Base-by-base conservation (phyloP, 2,888 invertebrate species). In the Amphimallon solstitiale region DNA sequence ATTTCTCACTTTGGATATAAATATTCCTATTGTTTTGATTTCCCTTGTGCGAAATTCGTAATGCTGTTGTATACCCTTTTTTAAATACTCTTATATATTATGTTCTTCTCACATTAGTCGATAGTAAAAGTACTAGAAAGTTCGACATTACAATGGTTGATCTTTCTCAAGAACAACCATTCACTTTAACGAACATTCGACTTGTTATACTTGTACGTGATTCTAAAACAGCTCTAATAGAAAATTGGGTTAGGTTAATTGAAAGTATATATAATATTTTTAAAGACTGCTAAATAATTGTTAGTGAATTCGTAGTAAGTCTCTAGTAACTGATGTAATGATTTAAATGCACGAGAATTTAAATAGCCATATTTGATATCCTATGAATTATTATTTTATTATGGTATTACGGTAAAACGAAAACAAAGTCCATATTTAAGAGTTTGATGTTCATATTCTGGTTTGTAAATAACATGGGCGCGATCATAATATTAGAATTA, bases 101-200 rank as follows among this genome's bases (percentile, higher is more conserved):
- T 12, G 29, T 19, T 7, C 17, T 59, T 59, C 56, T 59, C 56
- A 59, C 29, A 23, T 12, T 29, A 34, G 12, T 1, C 15, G 45
- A 59, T 43, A 59, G 56, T 45, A 59, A 59, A 45, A 59, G 56
- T 59, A 59, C 34, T 43, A 43, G 56, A 59, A 59, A 59, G 56
- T 43, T 59, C 34, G 29, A 43, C 29, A 43, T 45, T 43, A 45
- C 43, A 5, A 59, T 45, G 17, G n/a, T 29, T 59, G 43, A 43
- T 59, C 43, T 59, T 43, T 59, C 56, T 43, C 43, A 59, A 43
- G 56, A 43, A 59, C 43, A 14, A 15, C 43, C 56, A n/a, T 59
- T 59, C 56, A 43, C 56, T 59, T 59, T 34, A 34, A 29, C 29
- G 23, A 43, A 15, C 23, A 10, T 29, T 9, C 29, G 43, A 59